Percentiles rank a stretch among this genome's conserved stretches.
Evolutionary conservation across 2,888 invertebrate species (phyloP).

Genomic region (Lochmaea crataegi): DNA sequence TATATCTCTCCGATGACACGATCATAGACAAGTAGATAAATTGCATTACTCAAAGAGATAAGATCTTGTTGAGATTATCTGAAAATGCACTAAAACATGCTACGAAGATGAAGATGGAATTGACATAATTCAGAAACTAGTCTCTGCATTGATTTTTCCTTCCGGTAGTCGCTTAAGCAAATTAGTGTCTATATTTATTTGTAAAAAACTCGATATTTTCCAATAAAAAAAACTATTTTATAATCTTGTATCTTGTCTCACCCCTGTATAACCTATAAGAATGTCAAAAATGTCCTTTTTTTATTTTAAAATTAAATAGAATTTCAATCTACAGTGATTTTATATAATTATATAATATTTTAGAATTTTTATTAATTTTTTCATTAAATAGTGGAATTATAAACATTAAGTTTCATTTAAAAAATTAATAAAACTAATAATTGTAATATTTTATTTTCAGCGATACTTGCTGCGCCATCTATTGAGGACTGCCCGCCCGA

Average conservation of each 20-base stretch:
- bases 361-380: no score
- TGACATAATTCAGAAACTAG: slow-evolving; percentile 29
- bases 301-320: no score
- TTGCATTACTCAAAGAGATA: slow-evolving; percentile 41
- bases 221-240: no score
- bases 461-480: slow-evolving; percentile 52
- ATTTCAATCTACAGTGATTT: no score
- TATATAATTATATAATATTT: no score
- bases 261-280: no score
- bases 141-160: slow-evolving; percentile 1
- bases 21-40: slow-evolving; percentile 32
- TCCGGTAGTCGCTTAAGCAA: not conserved
- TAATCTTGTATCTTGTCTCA: no score
- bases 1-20: slow-evolving; percentile 14
- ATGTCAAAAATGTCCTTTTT: no score
- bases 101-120: slow-evolving; percentile 33
- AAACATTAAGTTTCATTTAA: no score
- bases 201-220: no score
- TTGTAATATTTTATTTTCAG: slow-evolving; percentile 38
- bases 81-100: slow-evolving; percentile 38
- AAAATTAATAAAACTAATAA: no score
- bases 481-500: slow-evolving; percentile 57
- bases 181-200: not conserved
- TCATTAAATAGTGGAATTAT: no score
- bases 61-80: slow-evolving; percentile 41